Percentiles rank a stretch among this genome's conserved stretches.
These are phyloP conservation scores for Myotis myotis DNA, from an alignment of 2,797 vertebrate genomes.

Conservation along the genomic window DNA sequence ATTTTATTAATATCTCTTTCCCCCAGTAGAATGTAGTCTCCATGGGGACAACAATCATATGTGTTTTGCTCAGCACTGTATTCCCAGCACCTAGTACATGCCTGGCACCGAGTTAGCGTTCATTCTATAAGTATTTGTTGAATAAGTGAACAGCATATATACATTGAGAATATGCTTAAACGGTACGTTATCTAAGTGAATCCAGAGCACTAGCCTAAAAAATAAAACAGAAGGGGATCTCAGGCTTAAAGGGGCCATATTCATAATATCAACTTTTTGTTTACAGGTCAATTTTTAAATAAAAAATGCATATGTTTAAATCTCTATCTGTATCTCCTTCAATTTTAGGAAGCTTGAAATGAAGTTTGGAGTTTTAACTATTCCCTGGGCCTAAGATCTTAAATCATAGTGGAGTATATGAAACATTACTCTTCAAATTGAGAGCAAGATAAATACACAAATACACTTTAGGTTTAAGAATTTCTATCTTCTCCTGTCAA, in stretches of 20 bases:
- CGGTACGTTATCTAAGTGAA: not conserved
- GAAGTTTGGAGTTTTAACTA: not conserved
- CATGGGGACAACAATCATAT: not conserved
- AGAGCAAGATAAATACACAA: not conserved
- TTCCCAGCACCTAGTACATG: not conserved
- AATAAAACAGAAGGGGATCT: not conserved
- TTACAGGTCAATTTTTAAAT: not conserved
- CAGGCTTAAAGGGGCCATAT: not conserved
- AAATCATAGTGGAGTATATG: not conserved
- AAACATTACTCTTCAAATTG: slow-evolving; percentile 36
- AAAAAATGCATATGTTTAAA: not conserved
- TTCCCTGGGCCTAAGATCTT: not conserved
- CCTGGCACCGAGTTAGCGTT: not conserved
- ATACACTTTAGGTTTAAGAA: not conserved
- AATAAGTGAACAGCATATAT: not conserved
- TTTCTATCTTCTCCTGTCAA: not conserved
- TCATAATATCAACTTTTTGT: not conserved
- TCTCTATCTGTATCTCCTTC: not conserved
- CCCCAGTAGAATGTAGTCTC: not conserved
- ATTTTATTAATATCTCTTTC: not conserved
- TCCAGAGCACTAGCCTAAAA: not conserved
- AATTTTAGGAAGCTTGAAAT: not conserved
- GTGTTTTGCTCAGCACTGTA: not conserved
- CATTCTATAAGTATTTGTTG: not conserved
- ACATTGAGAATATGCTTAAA: not conserved